phyloP scores from a whole-genome alignment of 2,797 vertebrate genomes.

The Spinibarbus caldwelli region DNA sequence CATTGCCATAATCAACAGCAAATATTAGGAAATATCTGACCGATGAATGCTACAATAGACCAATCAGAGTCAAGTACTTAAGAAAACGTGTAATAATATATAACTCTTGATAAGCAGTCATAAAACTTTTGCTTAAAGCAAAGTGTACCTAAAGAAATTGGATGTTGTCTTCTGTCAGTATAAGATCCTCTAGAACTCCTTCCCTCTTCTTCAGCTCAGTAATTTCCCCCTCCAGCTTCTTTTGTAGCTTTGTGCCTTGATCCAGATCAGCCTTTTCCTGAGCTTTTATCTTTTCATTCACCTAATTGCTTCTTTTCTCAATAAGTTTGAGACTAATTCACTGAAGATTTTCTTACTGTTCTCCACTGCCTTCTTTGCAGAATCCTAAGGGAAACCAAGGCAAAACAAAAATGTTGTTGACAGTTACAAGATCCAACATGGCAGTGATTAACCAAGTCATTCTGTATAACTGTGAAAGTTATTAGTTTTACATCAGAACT shows the following conservation, averaged over 20 bases:
- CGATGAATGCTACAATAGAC: not conserved
- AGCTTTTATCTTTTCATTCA: constrained; percentile 34
- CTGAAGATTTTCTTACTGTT: constrained; percentile 24
- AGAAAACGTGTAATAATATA: not conserved
- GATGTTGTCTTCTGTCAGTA: constrained; percentile 47
- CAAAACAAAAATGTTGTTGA: not conserved
- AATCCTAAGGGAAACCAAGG: constrained; percentile 25
- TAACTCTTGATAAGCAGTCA: not conserved
- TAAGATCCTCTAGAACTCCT: constrained; percentile 28
- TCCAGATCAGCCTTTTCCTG: constrained; percentile 36
- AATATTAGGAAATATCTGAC: not conserved
- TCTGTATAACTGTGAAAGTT: not conserved
- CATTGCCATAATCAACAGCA: not conserved
- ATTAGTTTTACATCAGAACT: constrained; percentile 6
- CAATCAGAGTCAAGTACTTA: not conserved
- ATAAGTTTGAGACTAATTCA: constrained; percentile 2
- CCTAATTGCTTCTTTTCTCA: constrained; percentile 25
- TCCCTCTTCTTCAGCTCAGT: constrained; percentile 39
- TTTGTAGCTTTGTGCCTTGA: not conserved
- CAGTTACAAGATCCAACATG: too few species aligned
- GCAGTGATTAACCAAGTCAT: not conserved
- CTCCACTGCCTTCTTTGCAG: constrained; percentile 23
- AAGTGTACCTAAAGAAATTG: constrained; percentile 54
- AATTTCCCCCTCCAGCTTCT: constrained; percentile 38
- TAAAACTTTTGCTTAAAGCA: not conserved